Conservation (phyloP, 1,140 invertebrate species). For the Palaemon carinicauda region DNA sequence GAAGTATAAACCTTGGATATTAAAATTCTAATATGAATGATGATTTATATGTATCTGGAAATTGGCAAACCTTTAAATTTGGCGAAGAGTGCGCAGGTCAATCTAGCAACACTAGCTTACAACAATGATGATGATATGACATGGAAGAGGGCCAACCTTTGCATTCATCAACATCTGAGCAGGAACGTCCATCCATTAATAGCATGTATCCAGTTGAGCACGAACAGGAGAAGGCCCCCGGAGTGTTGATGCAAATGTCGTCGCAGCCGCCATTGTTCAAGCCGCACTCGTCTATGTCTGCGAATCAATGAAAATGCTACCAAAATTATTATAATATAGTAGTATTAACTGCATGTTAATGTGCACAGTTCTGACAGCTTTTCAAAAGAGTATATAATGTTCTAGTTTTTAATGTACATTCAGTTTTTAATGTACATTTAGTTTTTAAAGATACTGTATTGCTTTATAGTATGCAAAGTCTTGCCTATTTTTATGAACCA, state of each 20-base stretch:
- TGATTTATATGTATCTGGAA: too few species aligned
- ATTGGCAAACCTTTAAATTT: too few species aligned
- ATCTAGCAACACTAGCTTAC: too few species aligned
- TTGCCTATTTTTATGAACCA: too few species aligned
- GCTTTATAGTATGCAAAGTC: too few species aligned
- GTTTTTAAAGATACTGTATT: too few species aligned
- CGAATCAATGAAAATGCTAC: neutral
- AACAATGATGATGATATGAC: neutral
- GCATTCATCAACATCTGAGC: slow-evolving; percentile 76
- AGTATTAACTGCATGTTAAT: neutral
- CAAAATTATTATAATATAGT: neutral
- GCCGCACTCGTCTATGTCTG: slow-evolving; percentile 75
- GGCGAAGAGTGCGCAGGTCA: too few species aligned
- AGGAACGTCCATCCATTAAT: slow-evolving; percentile 65
- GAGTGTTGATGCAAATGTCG: slow-evolving; percentile 72
- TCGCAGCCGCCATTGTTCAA: slow-evolving; percentile 74
- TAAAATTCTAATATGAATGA: too few species aligned
- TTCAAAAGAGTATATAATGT: neutral
- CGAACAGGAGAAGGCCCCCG: slow-evolving; percentile 65
- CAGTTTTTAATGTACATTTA: too few species aligned
- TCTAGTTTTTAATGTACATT: too few species aligned
- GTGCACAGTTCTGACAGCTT: neutral
- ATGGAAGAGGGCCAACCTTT: slow-evolving; percentile 62
- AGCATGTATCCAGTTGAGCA: slow-evolving; percentile 65
- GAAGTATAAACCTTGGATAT: too few species aligned